Percentiles rank a stretch among this genome's conserved stretches.
phyloP scores from a whole-genome alignment of 53 echinoderm and acorn worm genomes.

The Astropecten irregularis region DNA sequence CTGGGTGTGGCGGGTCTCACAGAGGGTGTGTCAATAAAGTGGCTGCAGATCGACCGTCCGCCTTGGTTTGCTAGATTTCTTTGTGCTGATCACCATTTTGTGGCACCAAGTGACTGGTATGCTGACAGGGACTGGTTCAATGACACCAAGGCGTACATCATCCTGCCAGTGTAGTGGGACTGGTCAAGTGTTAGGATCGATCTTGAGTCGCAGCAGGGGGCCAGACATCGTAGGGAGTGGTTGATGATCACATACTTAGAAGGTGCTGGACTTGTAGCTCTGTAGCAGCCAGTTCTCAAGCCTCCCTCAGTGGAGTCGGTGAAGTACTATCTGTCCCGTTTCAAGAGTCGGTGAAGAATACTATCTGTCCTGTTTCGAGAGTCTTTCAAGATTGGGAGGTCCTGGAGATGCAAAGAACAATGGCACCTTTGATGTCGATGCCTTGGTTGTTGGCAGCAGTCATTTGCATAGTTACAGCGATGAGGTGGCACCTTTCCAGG shows the following conservation, averaged over 20 bases:
- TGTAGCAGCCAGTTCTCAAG: conserved; percentile 61
- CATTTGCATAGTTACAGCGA: no score
- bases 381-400: no score
- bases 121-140: no score
- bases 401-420: no score
- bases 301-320: conserved; percentile 19
- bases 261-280: conserved; percentile 53
- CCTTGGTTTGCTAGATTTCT: conserved; percentile 60
- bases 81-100: no score
- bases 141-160: conserved; percentile 68
- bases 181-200: conserved; percentile 58
- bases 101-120: no score
- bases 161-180: conserved; percentile 74
- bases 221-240: no score
- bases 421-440: no score
- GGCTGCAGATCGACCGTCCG: conserved; percentile 61
- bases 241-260: conserved; percentile 67
- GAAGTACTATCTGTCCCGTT: background rate
- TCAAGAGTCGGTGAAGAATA: conserved; percentile 34
- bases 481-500: no score
- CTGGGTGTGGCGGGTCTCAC: conserved; percentile 64
- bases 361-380: conserved; percentile 54
- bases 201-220: conserved; percentile 56
- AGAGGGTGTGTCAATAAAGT: conserved; percentile 54
- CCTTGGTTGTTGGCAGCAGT: no score